A percentile compares a stretch with the other conserved stretches of the same genome.
Evolutionary conservation across 1,140 invertebrate genomes (phyloP).

Genomic region (Cydia splendana): DNA sequence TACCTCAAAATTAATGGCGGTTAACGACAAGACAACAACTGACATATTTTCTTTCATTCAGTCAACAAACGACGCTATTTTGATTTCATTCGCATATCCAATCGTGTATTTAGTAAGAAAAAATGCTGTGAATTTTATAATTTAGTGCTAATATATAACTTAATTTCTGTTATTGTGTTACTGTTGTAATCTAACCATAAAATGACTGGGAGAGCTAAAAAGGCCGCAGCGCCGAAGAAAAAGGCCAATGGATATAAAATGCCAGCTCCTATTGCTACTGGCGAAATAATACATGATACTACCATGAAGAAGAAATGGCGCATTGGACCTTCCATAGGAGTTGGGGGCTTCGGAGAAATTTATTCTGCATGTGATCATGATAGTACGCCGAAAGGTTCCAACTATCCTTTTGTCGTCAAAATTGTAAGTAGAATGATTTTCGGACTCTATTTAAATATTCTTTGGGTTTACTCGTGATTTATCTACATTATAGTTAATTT

Average conservation of each 20-base stretch:
- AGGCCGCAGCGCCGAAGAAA: slow-evolving; percentile 79
- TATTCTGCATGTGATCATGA: slow-evolving; percentile 86
- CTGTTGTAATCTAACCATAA: slow-evolving; percentile 35
- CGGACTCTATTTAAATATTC: not conserved
- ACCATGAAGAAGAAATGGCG: slow-evolving; percentile 88
- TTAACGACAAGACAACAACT: not conserved
- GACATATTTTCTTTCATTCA: not conserved
- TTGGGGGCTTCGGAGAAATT: slow-evolving; percentile 97
- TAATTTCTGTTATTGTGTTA: slow-evolving; percentile 23
- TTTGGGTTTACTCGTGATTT: not conserved
- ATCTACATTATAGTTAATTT: no score
- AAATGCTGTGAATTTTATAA: slow-evolving; percentile 29
- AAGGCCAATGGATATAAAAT: slow-evolving; percentile 85
- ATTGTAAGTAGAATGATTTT: slow-evolving; percentile 81
- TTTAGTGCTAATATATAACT: not conserved
- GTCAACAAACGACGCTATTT: slow-evolving; percentile 38
- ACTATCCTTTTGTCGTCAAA: slow-evolving; percentile 88
- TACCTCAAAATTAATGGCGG: slow-evolving; percentile 28
- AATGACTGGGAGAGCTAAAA: slow-evolving; percentile 68
- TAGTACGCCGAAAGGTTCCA: slow-evolving; percentile 72
- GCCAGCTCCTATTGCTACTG: slow-evolving; percentile 87
- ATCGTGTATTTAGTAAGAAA: slow-evolving; percentile 17
- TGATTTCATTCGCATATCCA: slow-evolving; percentile 3
- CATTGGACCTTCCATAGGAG: slow-evolving; percentile 91
- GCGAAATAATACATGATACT: slow-evolving; percentile 88